Evolutionary conservation across 1,140 invertebrate species (phyloP), one percentile per base, ranked within the genome.

Genomic region (Charaxes varanes): DNA sequence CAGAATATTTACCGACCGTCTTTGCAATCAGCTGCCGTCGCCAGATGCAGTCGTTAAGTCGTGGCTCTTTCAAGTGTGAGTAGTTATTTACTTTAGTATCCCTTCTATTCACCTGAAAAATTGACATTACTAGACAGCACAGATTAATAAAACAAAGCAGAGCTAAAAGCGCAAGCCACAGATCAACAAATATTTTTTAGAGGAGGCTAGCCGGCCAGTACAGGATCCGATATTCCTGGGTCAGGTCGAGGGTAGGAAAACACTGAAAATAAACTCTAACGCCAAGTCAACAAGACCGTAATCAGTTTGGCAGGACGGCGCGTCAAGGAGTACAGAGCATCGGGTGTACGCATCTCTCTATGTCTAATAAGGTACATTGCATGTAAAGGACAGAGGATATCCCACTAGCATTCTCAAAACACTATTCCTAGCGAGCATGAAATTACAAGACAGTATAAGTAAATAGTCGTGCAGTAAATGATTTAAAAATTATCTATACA

Each of bases 191-290:
- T 46, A 67, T 56, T 52, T 70, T n/a, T 62, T 60, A 65, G 63
- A 74, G 78, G 74, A 79, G 73, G 78, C 69, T 79, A 79, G 78
- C 78, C 78, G 73, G 69, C 66, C 60, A 70, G 45, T 66, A 66
- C 62, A 62, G 69, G 69, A 70, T 64, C 62, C 66, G 67, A 69
- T 67, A 62, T 71, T 74, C 72, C 59, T 51, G 65, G 65, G 64
- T 71, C 66, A 56, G 73, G 73, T 72, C 68, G 69, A 68, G 72
- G 72, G 73, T 73, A 72, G 72, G 81, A 69, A 59, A 61, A 79
- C 80, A 84, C 83, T 85, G 83, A 83, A 84, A 79, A 84, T 79
- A 85, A 71, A 74, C 74, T 84, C 82, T 85, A 83, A 74, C 78
- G 83, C 83, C 77, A 78, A 64, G 67, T 78, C 65, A 72, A 76